Percentiles rank a stretch among this genome's conserved stretches.
phyloP scores from a whole-genome alignment of 2,888 invertebrate genomes.

The Cephus rjabovi region DNA sequence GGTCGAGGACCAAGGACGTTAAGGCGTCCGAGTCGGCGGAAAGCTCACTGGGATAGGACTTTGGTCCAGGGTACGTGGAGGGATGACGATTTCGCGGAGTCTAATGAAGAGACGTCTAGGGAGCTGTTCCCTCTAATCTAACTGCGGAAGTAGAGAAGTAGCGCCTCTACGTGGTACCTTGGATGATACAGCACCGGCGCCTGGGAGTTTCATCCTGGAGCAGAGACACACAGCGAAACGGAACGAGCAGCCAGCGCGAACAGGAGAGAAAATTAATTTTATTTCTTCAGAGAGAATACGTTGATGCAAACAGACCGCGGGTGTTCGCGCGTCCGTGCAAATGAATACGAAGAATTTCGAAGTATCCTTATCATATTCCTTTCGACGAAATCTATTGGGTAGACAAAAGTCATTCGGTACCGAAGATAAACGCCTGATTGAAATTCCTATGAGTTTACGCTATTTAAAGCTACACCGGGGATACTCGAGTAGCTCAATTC shows the following conservation, averaged over 20 bases:
- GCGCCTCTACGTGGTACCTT: conserved; percentile 32
- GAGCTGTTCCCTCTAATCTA: conserved; percentile 61
- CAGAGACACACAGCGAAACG: neutral
- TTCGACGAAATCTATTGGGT: neutral
- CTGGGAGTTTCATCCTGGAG: neutral
- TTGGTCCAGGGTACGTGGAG: conserved; percentile 38
- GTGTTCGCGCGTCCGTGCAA: neutral
- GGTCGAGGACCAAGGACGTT: neutral
- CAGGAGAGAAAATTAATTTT: conserved; percentile 42
- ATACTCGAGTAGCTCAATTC: neutral
- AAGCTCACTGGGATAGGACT: conserved; percentile 20
- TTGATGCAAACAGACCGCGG: neutral
- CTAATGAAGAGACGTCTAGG: conserved; percentile 62
- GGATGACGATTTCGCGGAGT: conserved; percentile 48
- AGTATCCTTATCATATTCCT: neutral
- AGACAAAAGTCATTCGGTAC: neutral
- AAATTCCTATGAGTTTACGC: neutral
- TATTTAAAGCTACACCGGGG: neutral
- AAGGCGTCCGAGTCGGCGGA: neutral
- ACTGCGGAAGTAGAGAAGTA: conserved; percentile 46
- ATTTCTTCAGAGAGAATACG: conserved; percentile 18
- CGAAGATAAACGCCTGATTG: neutral
- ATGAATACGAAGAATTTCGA: neutral
- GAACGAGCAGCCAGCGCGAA: conserved; percentile 17
- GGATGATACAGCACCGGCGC: conserved; percentile 33